These are phyloP conservation scores for Periparus ater DNA, from an alignment of 2,797 vertebrate genomes.

Conservation along the genomic window DNA sequence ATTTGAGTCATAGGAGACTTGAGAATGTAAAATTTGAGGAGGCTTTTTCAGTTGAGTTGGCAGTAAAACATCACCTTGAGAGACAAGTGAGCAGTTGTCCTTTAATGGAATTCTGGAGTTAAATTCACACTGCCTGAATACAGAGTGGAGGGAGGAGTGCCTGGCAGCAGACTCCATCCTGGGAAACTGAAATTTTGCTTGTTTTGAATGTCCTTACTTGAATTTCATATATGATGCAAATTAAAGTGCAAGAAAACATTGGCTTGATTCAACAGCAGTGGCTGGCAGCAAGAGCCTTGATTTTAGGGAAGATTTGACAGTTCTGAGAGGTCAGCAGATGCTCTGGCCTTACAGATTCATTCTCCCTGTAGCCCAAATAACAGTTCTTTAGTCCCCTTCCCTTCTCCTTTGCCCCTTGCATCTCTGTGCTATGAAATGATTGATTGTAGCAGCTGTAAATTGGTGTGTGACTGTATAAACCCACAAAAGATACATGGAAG, in stretches of 20 bases:
- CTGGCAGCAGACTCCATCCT: rapidly evolving
- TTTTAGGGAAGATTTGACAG: background rate
- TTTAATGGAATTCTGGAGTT: background rate
- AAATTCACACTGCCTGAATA: background rate
- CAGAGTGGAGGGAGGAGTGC: background rate
- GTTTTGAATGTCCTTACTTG: background rate
- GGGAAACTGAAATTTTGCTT: background rate
- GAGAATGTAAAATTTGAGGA: background rate
- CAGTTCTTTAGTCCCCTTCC: background rate
- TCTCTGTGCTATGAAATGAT: background rate
- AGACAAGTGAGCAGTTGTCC: background rate
- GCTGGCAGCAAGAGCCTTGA: background rate
- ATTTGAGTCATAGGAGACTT: background rate
- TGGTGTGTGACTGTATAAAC: background rate
- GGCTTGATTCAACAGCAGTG: background rate
- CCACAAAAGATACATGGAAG: background rate
- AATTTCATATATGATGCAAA: background rate
- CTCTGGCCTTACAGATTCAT: background rate
- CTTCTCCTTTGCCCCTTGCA: background rate
- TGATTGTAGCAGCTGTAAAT: background rate
- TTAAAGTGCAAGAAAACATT: background rate
- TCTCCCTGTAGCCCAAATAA: background rate
- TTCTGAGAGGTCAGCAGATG: background rate
- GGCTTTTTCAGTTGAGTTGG: background rate
- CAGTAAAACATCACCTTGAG: background rate